Conservation (phyloP, 2,888 invertebrate genomes). For the Orthosia gracilis region DNA sequence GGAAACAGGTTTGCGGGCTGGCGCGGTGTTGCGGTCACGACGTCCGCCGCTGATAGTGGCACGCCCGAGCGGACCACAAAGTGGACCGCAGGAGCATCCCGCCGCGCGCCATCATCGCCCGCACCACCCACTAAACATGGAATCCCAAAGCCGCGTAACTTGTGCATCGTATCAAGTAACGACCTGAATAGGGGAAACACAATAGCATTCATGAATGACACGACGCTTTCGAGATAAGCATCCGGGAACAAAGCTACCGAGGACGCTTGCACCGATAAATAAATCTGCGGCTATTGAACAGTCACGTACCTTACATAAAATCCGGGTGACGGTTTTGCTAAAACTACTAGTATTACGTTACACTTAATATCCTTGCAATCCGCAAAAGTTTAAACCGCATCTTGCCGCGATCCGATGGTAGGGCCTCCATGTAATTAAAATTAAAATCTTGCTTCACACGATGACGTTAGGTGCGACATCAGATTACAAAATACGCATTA, state of each 20-base stretch:
- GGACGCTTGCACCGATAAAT: conserved; percentile 70
- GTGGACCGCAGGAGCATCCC: conserved; percentile 77
- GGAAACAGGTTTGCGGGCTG: conserved; percentile 83
- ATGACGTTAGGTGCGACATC: conserved; percentile 57
- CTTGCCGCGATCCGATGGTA: conserved; percentile 59
- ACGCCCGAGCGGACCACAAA: conserved; percentile 84
- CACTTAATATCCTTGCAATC: conserved; percentile 48
- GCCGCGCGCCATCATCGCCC: conserved; percentile 54
- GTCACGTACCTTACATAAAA: conserved; percentile 83
- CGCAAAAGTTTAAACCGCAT: conserved; percentile 53
- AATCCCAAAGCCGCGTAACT: conserved; percentile 69
- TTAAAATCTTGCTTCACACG: conserved; percentile 73
- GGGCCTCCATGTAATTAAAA: conserved; percentile 58
- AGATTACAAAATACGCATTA: conserved; percentile 73
- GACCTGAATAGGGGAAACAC: conserved; percentile 78
- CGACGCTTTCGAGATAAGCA: conserved; percentile 78
- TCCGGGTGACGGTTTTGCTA: conserved; percentile 67
- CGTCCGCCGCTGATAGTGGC: conserved; percentile 77
- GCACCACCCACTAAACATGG: conserved; percentile 73
- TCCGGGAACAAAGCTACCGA: conserved; percentile 72
- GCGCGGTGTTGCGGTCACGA: conserved; percentile 85
- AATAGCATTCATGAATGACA: conserved; percentile 80
- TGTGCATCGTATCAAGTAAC: conserved; percentile 78
- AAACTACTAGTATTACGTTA: conserved; percentile 64
- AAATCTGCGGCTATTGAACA: conserved; percentile 75